phyloP scores from a whole-genome alignment of 2,113 vertebrate species.

The Notechis scutatus region DNA sequence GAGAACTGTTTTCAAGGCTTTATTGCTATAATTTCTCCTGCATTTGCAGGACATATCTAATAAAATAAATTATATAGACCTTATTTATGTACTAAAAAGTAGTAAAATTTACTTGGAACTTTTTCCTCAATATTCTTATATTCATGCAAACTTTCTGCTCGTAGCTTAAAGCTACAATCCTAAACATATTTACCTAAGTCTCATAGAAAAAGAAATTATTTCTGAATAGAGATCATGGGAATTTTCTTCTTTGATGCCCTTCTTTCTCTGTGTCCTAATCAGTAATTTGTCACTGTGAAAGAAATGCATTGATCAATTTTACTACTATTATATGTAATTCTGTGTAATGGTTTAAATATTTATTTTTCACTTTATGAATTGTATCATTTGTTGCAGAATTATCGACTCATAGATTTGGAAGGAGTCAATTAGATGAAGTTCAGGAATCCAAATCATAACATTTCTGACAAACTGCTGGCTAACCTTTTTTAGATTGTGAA shows the following conservation, averaged over 20 bases:
- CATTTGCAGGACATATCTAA: background rate
- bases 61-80: background rate
- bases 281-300: background rate
- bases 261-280: background rate
- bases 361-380: background rate
- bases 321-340: background rate
- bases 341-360: background rate
- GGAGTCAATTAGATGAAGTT: background rate
- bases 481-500: background rate
- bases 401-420: background rate
- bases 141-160: background rate
- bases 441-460: background rate
- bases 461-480: background rate
- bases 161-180: background rate
- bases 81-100: background rate
- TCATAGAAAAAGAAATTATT: background rate
- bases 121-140: background rate
- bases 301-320: background rate
- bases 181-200: background rate
- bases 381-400: background rate
- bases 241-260: background rate
- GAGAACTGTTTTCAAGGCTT: background rate
- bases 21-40: background rate
- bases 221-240: background rate
- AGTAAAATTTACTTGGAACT: background rate